A percentile compares a stretch with the other conserved stretches of the same genome.
Conservation (phyloP, 2,888 invertebrate species). For the Dryococelus australis region DNA sequence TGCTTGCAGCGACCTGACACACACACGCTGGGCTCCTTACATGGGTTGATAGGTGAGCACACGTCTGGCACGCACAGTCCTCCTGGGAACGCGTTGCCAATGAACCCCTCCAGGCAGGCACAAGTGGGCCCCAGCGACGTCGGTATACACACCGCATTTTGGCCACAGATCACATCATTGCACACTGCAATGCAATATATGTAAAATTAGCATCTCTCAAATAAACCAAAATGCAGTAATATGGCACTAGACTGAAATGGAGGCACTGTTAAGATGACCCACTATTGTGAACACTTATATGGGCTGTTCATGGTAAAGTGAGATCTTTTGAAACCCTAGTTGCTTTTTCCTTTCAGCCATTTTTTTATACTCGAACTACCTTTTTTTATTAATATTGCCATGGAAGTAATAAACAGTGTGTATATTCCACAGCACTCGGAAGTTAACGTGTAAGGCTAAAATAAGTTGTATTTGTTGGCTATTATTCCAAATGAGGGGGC, state of each 20-base stretch:
- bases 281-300: not conserved
- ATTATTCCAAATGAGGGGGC: too few species aligned
- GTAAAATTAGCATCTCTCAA: not conserved
- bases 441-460: too few species aligned
- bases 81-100: slow-evolving; percentile 92
- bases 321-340: too few species aligned
- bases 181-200: slow-evolving; percentile 65
- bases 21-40: slow-evolving; percentile 80
- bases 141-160: slow-evolving; percentile 85
- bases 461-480: too few species aligned
- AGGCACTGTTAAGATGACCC: too few species aligned
- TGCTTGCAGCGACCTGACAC: slow-evolving; percentile 89
- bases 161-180: slow-evolving; percentile 78
- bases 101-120: slow-evolving; percentile 84
- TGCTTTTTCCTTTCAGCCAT: too few species aligned
- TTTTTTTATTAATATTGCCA: too few species aligned
- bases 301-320: too few species aligned
- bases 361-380: too few species aligned
- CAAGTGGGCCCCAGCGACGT: slow-evolving; percentile 86
- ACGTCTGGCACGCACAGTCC: slow-evolving; percentile 83
- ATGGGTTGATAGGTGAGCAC: slow-evolving; percentile 79
- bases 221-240: not conserved
- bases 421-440: too few species aligned
- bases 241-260: too few species aligned
- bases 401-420: too few species aligned